Conservation (phyloP, 2,113 vertebrate genomes). For the Mystacornis crossleyi region DNA sequence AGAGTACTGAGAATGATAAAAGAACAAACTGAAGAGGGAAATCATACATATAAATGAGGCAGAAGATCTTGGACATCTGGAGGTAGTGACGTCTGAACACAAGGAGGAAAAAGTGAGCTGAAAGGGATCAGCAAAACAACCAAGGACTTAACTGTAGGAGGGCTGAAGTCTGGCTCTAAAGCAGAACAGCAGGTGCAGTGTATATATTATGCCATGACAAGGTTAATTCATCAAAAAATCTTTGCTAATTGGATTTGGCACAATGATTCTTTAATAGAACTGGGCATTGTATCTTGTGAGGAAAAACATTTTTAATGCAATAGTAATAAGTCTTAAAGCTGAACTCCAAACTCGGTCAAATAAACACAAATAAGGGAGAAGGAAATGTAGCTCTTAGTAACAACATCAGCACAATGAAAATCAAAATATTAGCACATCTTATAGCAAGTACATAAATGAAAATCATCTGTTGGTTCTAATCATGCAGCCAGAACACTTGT, state of each 20-base stretch:
- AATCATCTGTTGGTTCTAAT: background rate
- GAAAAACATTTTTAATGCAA: background rate
- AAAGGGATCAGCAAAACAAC: constrained; percentile 28
- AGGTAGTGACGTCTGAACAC: background rate
- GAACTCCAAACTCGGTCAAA: background rate
- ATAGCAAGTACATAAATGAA: background rate
- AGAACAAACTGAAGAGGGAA: constrained; percentile 22
- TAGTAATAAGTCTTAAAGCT: background rate
- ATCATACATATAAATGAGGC: constrained; percentile 40
- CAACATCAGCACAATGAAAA: background rate
- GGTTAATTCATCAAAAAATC: constrained; percentile 54
- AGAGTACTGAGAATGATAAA: background rate
- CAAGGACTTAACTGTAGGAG: constrained; percentile 4
- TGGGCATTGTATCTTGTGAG: background rate
- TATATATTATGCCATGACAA: background rate
- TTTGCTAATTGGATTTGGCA: constrained; percentile 55
- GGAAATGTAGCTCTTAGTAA: background rate
- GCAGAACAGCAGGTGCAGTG: constrained; percentile 31
- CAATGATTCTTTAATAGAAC: background rate
- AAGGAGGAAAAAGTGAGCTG: constrained; percentile 10
- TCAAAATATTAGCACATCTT: background rate
- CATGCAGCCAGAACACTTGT: background rate
- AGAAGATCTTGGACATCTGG: constrained; percentile 39
- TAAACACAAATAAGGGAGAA: background rate
- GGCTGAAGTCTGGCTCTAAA: background rate